Evolutionary conservation across 2,888 invertebrate species (phyloP), one percentile per base, ranked within the genome.

Genomic region (Prosopocoilus inquinatus): DNA sequence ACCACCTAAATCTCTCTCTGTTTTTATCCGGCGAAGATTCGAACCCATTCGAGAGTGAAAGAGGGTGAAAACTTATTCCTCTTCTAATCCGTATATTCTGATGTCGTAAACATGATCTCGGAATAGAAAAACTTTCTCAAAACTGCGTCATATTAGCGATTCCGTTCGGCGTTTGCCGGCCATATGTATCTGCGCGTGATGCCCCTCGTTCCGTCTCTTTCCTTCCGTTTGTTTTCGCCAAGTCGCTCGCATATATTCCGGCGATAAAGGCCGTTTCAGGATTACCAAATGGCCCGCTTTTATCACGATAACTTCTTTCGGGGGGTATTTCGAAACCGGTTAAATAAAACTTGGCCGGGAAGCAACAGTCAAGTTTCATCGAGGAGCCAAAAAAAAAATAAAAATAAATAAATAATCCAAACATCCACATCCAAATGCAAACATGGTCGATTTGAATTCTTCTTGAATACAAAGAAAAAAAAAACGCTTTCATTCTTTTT

Each of bases 241-340:
- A 53, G 53, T 47, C 47, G 35, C 47, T 48, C 53, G 47, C 53
- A 47, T 53, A 53, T 47, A 53, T 53, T 53, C 48, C 41, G 43
- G 41, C 43, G 43, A 47, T 47, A 47, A 53, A 47, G 48, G 47
- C 47, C 53, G 46, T 47, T 39, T 48, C 53, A 47, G 53, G 53
- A 53, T 53, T 53, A 53, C 53, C 53, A 47, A 53, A 53, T 53
- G 41, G 53, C 48, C 48, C 47, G 44, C 47, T 28, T 47, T 47
- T 53, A 53, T 53, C 47, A 44, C 20, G 53, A 53, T 53, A 53
- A 47, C 33, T 53, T 48, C 53, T 35, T 20, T 48, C 16, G 12
- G n/a, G 47, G 43, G 43, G 35, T 33, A 38, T 41, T 43, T 43
- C 20, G 15, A 43, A 43, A 43, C 15, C 43, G 43, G 16, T 43